These are phyloP conservation scores for Phocoena sinus DNA, from an alignment of 2,113 vertebrate species.

Conservation along the genomic window DNA sequence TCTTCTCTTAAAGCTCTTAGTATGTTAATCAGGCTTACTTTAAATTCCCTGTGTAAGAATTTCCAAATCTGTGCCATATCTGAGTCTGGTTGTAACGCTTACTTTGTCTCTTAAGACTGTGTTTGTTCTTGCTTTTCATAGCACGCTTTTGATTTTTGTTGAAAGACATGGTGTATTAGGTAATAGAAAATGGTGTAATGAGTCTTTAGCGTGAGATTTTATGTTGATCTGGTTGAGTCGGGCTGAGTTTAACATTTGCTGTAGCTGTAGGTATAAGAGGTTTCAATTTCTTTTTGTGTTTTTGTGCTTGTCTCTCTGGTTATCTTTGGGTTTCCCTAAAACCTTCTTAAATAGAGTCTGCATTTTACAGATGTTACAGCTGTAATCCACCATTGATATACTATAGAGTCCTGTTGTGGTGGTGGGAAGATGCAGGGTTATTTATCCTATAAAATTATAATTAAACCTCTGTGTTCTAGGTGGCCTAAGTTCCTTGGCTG, in stretches of 20 bases:
- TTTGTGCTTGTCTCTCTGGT: not conserved
- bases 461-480: not conserved
- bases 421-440: not conserved
- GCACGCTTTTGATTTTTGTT: not conserved
- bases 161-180: not conserved
- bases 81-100: not conserved
- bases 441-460: not conserved
- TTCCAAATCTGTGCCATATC: not conserved
- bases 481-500: not conserved
- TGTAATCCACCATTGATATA: not conserved
- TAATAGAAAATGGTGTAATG: not conserved
- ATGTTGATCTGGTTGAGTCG: not conserved
- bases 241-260: not conserved
- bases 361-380: not conserved
- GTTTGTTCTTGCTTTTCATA: not conserved
- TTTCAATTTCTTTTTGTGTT: not conserved
- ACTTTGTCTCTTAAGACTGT: not conserved
- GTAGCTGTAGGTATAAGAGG: not conserved
- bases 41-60: not conserved
- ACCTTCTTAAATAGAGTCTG: not conserved
- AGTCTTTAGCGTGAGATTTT: not conserved
- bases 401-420: not conserved
- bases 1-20: not conserved
- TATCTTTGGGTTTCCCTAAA: not conserved
- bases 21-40: not conserved